Conservation (phyloP, 2,113 vertebrate genomes). For the Oceanites oceanicus region DNA sequence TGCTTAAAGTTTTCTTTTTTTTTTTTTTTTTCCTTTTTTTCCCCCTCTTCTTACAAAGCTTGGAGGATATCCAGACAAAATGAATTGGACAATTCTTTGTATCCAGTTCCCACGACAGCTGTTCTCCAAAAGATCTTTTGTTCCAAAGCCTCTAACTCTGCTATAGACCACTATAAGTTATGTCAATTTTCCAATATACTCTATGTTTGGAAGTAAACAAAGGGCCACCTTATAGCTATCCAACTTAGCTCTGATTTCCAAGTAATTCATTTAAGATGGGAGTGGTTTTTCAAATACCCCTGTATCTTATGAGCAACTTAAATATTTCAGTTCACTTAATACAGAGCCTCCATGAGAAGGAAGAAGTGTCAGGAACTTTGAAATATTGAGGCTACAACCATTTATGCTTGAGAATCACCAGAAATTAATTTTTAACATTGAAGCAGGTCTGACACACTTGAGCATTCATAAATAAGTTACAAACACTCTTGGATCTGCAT, state of each 20-base stretch:
- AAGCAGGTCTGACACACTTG: neutral
- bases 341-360: neutral
- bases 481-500: neutral
- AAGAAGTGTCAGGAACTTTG: neutral
- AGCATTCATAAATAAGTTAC: neutral
- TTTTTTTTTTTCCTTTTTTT: rapidly evolving
- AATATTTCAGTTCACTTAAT: neutral
- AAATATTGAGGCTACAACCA: neutral
- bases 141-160: neutral
- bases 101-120: neutral
- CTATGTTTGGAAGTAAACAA: neutral
- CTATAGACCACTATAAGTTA: neutral
- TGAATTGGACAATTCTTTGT: neutral
- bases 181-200: neutral
- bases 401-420: neutral
- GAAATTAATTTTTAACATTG: neutral
- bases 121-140: neutral
- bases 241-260: neutral
- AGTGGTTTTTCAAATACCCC: rapidly evolving
- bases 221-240: neutral
- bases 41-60: neutral
- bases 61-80: neutral
- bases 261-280: neutral
- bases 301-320: neutral
- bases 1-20: neutral